phyloP scores from a whole-genome alignment of 2,797 vertebrate species.

The Helicolenus hilgendorfi region DNA sequence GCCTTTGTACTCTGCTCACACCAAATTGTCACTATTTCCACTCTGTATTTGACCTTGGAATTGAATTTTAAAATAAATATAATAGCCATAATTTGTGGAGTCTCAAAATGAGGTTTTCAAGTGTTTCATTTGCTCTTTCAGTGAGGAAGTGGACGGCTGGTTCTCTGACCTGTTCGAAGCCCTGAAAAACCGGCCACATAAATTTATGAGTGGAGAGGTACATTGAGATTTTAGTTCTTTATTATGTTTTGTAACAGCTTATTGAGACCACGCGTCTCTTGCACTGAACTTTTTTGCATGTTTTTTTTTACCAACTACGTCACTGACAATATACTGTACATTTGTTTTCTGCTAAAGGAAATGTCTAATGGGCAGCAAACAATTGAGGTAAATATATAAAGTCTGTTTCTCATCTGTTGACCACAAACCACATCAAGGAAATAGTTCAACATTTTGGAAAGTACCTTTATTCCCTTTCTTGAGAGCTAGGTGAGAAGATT shows the following conservation, averaged over 20 bases:
- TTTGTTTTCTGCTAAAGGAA: conserved; percentile 36
- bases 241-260: neutral
- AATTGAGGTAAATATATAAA: conserved; percentile 58
- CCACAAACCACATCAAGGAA: neutral
- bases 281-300: neutral
- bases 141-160: conserved; percentile 82
- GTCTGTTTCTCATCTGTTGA: neutral
- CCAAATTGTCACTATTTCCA: conserved; percentile 35
- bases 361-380: neutral
- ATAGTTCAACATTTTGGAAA: neutral
- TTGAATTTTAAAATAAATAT: conserved; percentile 60
- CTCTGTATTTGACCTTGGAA: conserved; percentile 25
- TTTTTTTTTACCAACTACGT: neutral
- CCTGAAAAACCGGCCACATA: conserved; percentile 69
- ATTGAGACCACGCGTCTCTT: neutral
- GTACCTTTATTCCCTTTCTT: too few species aligned
- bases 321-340: neutral
- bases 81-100: conserved; percentile 2
- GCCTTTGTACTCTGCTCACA: neutral
- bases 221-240: neutral
- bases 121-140: conserved; percentile 39
- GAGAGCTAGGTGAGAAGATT: neutral
- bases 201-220: conserved; percentile 59
- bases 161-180: conserved; percentile 72
- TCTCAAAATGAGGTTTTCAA: conserved; percentile 15